Evolutionary conservation across 2,888 invertebrate genomes (phyloP), one percentile per base, ranked within the genome.

Genomic region (Brachypterus glaber): DNA sequence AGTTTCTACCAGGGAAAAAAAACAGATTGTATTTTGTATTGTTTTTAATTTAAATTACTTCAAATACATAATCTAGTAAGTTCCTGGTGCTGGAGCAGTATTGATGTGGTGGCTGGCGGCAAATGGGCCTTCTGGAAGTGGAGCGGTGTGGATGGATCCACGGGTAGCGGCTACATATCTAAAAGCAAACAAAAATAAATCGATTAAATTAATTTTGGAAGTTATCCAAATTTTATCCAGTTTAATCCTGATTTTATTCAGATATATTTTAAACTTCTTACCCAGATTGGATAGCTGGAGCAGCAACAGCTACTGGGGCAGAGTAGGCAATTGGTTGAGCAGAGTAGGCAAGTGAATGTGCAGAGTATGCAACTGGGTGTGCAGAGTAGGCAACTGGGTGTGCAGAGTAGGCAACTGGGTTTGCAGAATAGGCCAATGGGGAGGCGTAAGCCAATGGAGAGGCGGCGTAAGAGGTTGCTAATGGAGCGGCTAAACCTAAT

Each of bases 51-150:
- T n/a, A n/a, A n/a, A n/a, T n/a, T n/a, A n/a, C n/a, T n/a, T n/a
- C n/a, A n/a, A n/a, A n/a, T n/a, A n/a, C n/a, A 8, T 30, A 42
- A 48, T 45, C 54, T 59, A 61, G 17, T 49, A 42, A 35, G 73
- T 73, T 57, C 73, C 72, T 50, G 73, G 72, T 46, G 73, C 73
- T 33, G 73, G 72, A 49, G 70, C 66, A 47, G 71, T 64, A 54
- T 73, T 73, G 38, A 72, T 66, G 44, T 73, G 73, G 42, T 62
- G 62, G 49, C 62, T 62, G 49, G 58, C 54, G 36, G 59, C 57
- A 13, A 55, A 46, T 15, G 59, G 57, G 43, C 61, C 58, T 54
- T 72, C 70, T 33, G 71, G 69, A 49, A 72, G 57, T 2, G 72
- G 72, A 30, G 73, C 73, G 27, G 70, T 64, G 49, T 73, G 73